phyloP scores from a whole-genome alignment of 2,797 vertebrate species.

The Coregonus sp. region DNA sequence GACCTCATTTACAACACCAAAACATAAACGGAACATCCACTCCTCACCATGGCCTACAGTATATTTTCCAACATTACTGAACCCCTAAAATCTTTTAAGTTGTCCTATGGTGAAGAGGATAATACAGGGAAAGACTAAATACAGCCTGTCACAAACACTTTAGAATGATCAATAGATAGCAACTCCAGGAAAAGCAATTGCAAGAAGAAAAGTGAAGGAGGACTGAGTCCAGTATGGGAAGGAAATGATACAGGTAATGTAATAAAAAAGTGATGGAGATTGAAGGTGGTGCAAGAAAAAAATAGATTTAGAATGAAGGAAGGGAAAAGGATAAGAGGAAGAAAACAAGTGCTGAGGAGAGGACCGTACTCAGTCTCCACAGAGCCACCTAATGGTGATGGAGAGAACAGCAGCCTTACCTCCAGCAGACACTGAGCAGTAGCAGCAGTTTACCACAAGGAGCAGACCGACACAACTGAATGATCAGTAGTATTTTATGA shows the following conservation, averaged over 20 bases:
- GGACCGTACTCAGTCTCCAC: conserved; percentile 14
- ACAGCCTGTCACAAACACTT: not conserved
- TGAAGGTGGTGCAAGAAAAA: not conserved
- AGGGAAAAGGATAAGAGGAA: not conserved
- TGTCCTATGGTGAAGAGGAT: not conserved
- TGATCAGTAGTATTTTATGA: no score
- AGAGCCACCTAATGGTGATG: conserved; percentile 69
- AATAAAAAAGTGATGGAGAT: not conserved
- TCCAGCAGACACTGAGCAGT: not conserved
- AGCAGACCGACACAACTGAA: not conserved
- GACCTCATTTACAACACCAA: not conserved
- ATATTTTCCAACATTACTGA: not conserved
- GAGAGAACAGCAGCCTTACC: conserved; percentile 40
- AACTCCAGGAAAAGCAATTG: not conserved
- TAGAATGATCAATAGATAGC: not conserved
- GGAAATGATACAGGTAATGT: not conserved
- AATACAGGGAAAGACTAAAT: not conserved
- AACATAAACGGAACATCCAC: not conserved
- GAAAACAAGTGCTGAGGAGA: not conserved
- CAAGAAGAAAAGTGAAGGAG: not conserved
- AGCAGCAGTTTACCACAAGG: conserved; percentile 6
- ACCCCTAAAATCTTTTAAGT: not conserved
- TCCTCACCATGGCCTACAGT: not conserved
- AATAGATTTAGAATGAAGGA: not conserved
- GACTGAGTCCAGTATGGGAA: not conserved